Base-by-base conservation (phyloP, 2,888 invertebrate species). In the Saturnia pavonia region DNA sequence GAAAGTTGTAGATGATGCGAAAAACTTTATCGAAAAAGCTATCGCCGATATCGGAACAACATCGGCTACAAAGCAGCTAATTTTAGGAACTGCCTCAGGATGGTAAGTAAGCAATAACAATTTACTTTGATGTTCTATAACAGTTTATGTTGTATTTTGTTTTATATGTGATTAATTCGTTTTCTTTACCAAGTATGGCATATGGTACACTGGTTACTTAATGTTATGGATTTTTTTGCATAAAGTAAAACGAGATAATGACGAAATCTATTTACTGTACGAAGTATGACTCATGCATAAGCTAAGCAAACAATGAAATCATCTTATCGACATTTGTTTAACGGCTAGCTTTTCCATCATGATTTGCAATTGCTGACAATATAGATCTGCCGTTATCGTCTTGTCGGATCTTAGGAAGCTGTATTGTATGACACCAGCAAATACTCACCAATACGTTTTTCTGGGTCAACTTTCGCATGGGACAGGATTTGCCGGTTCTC, bases 41-140 rank as follows among this genome's bases (percentile, higher is more conserved):
- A 92, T 98, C 73, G 96, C 96, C 66, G 98, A 98, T 85, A 96
- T 98, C 74, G 96, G 97, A 74, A 97, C 97, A 88, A 96, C 96
- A 72, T 97, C 98, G 11, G 97, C 97, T 54, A 96, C 97, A 27
- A 97, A 98, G 88, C 98, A 99, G 94, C 95, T 98, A 77, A 90
- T 96, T 80, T 95, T 98, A 88, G 98, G 99, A 77, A 97, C 97
- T 74, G 95, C 96, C 74, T 96, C 98, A 80, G 99, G 99, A 95
- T 98, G 98, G 98, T 98, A 95, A 88, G 93, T 78, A 72, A 71
- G 72, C 77, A 70, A 72, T 72, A 67, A 67, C 12, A 19, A 43
- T 22, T 67, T 67, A 34, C 34, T 45, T 67, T 11, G 54, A 12
- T 54, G 9, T 43, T 67, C 25, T 42, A 14, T 27, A 67, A 45